Percentiles rank a stretch among this genome's conserved stretches.
Evolutionary conservation across 2,113 vertebrate genomes (phyloP).

Genomic region (Leucopternis melanops): DNA sequence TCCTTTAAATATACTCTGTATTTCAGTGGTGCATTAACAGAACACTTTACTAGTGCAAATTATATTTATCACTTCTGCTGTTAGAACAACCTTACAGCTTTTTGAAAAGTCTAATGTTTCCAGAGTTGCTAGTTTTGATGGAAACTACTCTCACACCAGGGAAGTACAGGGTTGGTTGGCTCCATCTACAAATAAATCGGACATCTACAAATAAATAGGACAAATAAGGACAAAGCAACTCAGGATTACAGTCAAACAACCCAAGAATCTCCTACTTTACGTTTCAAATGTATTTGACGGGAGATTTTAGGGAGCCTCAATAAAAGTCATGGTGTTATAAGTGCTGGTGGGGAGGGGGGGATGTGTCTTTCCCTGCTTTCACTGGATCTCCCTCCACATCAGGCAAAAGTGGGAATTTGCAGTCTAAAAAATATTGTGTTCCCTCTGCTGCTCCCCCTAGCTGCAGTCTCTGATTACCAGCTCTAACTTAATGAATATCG

Average conservation of each 20-base stretch:
- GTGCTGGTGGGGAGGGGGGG: not conserved
- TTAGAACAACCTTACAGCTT: not conserved
- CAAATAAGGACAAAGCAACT: not conserved
- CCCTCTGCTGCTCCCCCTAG: not conserved
- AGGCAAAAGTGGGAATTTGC: not conserved
- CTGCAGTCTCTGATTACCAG: constrained; percentile 21
- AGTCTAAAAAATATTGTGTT: constrained; percentile 13
- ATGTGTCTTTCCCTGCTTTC: constrained; percentile 20
- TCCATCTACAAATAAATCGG: not conserved
- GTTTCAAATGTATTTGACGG: not conserved
- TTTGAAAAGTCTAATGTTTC: not conserved
- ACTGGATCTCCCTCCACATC: not conserved
- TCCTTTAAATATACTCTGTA: not conserved
- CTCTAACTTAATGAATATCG: constrained; percentile 32
- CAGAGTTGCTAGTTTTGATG: not conserved
- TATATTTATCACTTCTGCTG: not conserved
- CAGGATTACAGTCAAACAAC: not conserved
- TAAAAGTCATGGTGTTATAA: not conserved
- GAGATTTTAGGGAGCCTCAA: constrained; percentile 3
- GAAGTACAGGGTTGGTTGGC: not conserved
- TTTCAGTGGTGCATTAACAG: not conserved
- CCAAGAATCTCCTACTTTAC: not conserved
- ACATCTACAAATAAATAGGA: not conserved
- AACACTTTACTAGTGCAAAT: not conserved
- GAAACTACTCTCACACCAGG: not conserved